Conservation (phyloP, 2,113 vertebrate genomes). For the human region DNA sequence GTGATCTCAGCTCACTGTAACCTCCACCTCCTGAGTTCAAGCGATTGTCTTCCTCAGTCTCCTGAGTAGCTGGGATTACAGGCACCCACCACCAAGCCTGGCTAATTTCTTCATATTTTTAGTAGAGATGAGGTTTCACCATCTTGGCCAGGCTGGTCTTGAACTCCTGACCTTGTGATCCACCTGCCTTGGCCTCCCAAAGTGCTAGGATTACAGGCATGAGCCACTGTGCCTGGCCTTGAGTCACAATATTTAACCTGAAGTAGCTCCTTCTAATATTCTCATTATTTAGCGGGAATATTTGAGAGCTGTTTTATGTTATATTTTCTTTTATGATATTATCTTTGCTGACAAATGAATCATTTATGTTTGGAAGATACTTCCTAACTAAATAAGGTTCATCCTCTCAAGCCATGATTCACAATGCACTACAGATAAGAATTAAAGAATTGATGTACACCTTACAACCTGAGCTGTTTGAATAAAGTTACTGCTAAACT, state of each 20-base stretch:
- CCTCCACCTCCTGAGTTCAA: too few relatives aligned
- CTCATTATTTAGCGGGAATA: background rate
- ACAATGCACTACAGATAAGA: background rate
- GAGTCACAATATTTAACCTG: conserved; percentile 6
- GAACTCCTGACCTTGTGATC: too few relatives aligned
- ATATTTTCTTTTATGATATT: conserved; percentile 3
- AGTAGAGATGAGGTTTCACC: too few relatives aligned
- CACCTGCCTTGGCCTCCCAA: too few relatives aligned
- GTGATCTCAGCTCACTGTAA: too few relatives aligned
- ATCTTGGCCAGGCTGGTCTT: too few relatives aligned
- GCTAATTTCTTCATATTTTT: too few relatives aligned
- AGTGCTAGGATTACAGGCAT: too few relatives aligned
- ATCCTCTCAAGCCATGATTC: background rate
- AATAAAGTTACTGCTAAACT: background rate
- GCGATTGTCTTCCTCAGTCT: too few relatives aligned
- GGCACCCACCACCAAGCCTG: fast-evolving
- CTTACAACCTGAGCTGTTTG: background rate
- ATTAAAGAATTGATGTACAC: background rate
- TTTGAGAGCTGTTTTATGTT: background rate
- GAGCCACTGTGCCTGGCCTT: background rate
- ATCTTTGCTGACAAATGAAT: conserved; percentile 7
- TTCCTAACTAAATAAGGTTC: background rate
- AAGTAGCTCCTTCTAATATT: background rate
- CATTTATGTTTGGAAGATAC: background rate
- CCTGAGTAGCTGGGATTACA: too few relatives aligned